Evolutionary conservation across 1,140 invertebrate genomes (phyloP).

Genomic region (Trichogramma pretiosum): DNA sequence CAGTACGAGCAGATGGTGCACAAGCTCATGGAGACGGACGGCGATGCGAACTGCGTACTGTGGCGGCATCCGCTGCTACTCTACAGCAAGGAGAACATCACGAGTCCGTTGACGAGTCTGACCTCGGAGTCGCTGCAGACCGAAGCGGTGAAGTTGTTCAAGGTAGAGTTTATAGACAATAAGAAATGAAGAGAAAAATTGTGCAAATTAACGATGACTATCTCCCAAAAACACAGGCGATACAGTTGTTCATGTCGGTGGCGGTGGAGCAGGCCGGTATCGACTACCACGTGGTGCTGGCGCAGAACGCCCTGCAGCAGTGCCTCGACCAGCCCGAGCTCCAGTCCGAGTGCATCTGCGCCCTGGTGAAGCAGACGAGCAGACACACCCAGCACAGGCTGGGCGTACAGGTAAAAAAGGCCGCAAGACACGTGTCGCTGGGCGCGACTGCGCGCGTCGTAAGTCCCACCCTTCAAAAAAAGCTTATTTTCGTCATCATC

Average conservation of each 20-base stretch:
- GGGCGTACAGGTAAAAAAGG: constrained; percentile 82
- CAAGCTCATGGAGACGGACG: constrained; percentile 90
- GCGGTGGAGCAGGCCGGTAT: constrained; percentile 88
- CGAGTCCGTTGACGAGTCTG: constrained; percentile 74
- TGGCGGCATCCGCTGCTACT: constrained; percentile 88
- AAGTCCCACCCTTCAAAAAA: too few species aligned
- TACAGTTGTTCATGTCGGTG: constrained; percentile 89
- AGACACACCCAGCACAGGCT: constrained; percentile 72
- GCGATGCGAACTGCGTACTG: constrained; percentile 84
- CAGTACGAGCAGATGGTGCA: constrained; percentile 92
- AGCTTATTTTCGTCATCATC: too few species aligned
- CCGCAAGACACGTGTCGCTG: constrained; percentile 46
- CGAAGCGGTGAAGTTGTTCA: constrained; percentile 90
- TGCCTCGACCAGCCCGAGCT: constrained; percentile 82
- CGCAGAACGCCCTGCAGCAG: constrained; percentile 86
- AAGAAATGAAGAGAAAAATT: neutral
- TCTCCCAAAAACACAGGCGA: constrained; percentile 56
- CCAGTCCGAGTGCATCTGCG: constrained; percentile 85
- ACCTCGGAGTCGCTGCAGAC: constrained; percentile 75
- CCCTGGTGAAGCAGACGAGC: constrained; percentile 86
- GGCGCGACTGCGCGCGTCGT: constrained; percentile 50
- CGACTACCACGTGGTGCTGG: constrained; percentile 90
- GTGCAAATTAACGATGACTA: too few species aligned
- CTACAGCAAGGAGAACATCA: constrained; percentile 83
- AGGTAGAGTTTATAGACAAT: constrained; percentile 50